Evolutionary conservation across 2,888 invertebrate genomes (phyloP).

Genomic region (Thymelicus sylvestris): DNA sequence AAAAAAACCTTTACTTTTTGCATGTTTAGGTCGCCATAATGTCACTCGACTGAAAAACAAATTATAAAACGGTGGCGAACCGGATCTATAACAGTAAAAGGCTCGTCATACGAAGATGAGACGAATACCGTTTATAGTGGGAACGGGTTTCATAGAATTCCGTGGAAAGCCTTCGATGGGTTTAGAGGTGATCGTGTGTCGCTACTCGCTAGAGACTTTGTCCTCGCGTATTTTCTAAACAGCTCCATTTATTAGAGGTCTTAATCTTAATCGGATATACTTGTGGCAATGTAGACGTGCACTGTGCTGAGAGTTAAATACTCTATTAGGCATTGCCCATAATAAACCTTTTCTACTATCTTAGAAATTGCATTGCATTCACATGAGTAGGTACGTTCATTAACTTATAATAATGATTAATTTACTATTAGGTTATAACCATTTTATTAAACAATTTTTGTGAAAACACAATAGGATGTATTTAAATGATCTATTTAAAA

Average conservation of each 20-base stretch:
- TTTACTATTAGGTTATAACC: too few relatives aligned
- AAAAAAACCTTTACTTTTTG: background rate
- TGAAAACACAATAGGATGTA: too few relatives aligned
- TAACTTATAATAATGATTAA: too few relatives aligned
- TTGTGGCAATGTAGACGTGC: too few relatives aligned
- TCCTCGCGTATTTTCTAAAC: conserved; percentile 1
- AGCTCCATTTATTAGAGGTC: background rate
- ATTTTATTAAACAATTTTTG: too few relatives aligned
- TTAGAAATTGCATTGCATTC: too few relatives aligned
- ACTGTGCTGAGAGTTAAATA: too few relatives aligned
- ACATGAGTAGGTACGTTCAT: too few relatives aligned
- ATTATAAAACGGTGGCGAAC: conserved; percentile 2
- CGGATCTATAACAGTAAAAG: conserved; percentile 34
- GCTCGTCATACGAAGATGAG: conserved; percentile 12
- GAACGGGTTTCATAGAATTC: conserved; percentile 27
- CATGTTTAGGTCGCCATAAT: conserved; percentile 6
- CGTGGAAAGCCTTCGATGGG: conserved; percentile 27
- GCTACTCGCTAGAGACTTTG: background rate
- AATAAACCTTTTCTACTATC: too few relatives aligned
- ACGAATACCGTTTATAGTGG: conserved; percentile 10
- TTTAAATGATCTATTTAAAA: too few relatives aligned
- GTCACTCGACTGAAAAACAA: background rate
- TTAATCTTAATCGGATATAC: background rate
- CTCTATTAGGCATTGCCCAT: too few relatives aligned
- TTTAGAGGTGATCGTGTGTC: conserved; percentile 20